These are phyloP conservation scores for Pollenia labialis DNA, from an alignment of 2,888 invertebrate genomes.

Conservation along the genomic window DNA sequence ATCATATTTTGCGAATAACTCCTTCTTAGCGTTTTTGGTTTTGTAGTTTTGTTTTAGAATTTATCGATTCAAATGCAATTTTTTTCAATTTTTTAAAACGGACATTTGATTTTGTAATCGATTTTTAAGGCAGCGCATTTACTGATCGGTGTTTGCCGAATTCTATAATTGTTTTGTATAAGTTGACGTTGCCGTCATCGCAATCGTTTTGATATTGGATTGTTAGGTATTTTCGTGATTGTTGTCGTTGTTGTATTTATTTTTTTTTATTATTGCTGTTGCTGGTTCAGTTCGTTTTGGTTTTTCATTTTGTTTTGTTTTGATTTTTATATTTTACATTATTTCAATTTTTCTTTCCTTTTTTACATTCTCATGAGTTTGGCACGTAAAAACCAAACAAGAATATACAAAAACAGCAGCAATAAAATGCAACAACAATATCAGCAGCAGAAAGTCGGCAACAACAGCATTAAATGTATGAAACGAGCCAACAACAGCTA, in stretches of 20 bases:
- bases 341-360: constrained; percentile 51
- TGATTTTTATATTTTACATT: constrained; percentile 72
- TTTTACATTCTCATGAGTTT: constrained; percentile 68
- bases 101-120: not conserved
- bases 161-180: constrained; percentile 73
- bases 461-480: constrained; percentile 54
- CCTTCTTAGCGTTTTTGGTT: no score
- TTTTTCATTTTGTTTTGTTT: constrained; percentile 69
- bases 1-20: no score
- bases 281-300: constrained; percentile 58
- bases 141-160: not conserved
- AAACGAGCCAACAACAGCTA: constrained; percentile 43
- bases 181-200: constrained; percentile 76
- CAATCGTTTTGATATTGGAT: constrained; percentile 74
- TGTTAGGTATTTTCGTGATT: constrained; percentile 62
- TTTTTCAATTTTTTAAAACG: no score
- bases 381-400: constrained; percentile 56
- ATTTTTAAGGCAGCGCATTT: constrained; percentile 11
- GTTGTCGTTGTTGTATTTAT: constrained; percentile 67
- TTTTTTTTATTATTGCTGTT: constrained; percentile 36
- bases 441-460: constrained; percentile 23
- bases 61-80: no score
- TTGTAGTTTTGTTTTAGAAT: no score
- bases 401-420: constrained; percentile 1
- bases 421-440: not conserved